Evolutionary conservation across 2,797 vertebrate genomes (phyloP).

Genomic region (Naso thynnoides): DNA sequence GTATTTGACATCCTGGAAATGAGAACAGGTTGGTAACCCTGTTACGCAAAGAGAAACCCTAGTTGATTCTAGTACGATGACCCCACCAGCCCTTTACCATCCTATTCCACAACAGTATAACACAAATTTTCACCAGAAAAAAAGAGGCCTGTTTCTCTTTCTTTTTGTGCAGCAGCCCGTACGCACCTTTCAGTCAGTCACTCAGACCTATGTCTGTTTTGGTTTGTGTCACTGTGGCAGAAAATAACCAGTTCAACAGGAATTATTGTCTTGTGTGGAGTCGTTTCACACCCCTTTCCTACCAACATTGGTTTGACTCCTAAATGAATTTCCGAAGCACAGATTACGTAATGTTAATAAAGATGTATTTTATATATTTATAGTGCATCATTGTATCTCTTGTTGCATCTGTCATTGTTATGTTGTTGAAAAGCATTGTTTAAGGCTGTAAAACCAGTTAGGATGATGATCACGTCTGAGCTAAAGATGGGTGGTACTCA

Average conservation of each 20-base stretch:
- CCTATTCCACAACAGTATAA: constrained; percentile 9
- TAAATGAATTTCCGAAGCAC: not conserved
- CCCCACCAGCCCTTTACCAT: not conserved
- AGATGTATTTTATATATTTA: not conserved
- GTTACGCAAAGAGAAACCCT: constrained; percentile 1
- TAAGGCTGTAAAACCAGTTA: constrained; percentile 52
- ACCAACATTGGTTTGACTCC: not conserved
- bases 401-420: constrained; percentile 24
- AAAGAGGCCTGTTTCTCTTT: constrained; percentile 14
- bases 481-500: constrained; percentile 14
- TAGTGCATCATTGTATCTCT: not conserved
- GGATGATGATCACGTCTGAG: constrained; percentile 22
- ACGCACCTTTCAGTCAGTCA: constrained; percentile 8
- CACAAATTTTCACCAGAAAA: not conserved
- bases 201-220: constrained; percentile 25
- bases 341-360: not conserved
- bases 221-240: constrained; percentile 17
- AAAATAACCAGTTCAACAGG: constrained; percentile 60
- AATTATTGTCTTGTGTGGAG: not conserved
- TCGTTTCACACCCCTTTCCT: not conserved
- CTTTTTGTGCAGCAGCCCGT: not conserved
- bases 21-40: no score
- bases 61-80: not conserved
- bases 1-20: not conserved
- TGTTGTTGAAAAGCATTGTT: constrained; percentile 10